Evolutionary conservation across 2,797 vertebrate genomes (phyloP), one percentile per base, ranked within the genome.

Genomic region (Picus viridis): DNA sequence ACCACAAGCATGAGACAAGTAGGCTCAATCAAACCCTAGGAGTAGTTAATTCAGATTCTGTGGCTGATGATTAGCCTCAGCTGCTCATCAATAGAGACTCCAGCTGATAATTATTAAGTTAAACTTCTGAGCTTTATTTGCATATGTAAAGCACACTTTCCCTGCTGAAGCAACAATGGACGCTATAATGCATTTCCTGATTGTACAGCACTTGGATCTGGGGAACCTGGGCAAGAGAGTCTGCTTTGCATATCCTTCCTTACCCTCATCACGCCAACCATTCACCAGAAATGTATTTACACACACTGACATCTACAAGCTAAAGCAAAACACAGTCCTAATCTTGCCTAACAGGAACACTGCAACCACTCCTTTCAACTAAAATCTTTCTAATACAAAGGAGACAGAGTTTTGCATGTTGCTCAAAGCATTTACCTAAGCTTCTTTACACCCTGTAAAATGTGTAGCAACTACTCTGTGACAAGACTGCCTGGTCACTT

Each of bases 81-180:
- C 97, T 98, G 98, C 88, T 97, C 97, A 96, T 97, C 97, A 97
- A 96, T 92, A 97, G 94, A 97, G 85, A 94, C 96, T 97, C 96
- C 97, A 98, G 97, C 96, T 97, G 97, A 97, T 98, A 98, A 98
- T 98, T 98, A 98, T 97, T 97, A 98, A 98, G 97, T 97, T 97
- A 98, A 98, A 98, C 95, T 96, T 96, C 72, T 89, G 91, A 96
- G 85, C 73, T 59, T 16, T 36, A 98, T 98, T 97, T 98, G 96
- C 97, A 97, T 98, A 97, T 97, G 96, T 92, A 97, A 98, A 97
- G 96, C 96, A 75, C 4, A 18, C 87, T 97, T 88, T 96, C 90
- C 96, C 88, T 75, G 82, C 82, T 39, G 54, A 92, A 96, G 91
- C 90, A 97, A 98, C 96, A 96, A 96, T 90, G 93, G 93, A 83